Conservation (phyloP, 2,888 invertebrate genomes). For the Smittia aterrima region DNA sequence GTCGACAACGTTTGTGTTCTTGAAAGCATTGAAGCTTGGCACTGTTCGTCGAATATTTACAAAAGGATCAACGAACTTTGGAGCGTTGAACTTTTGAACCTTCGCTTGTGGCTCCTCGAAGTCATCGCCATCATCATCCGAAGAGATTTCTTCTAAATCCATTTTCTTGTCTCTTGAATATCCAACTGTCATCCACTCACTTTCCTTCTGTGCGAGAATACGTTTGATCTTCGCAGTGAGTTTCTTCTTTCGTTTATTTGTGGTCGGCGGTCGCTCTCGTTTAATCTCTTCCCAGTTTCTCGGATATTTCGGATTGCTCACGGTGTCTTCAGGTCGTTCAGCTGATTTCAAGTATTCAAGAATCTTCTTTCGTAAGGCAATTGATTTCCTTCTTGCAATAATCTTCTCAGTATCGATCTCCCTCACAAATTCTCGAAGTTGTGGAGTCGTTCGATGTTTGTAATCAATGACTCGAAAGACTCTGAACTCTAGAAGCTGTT, state of each 20-base stretch:
- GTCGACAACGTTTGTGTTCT: constrained; percentile 67
- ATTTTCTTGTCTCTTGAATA: constrained; percentile 50
- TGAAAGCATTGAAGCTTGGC: constrained; percentile 25
- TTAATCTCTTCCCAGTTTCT: constrained; percentile 29
- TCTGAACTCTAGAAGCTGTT: constrained; percentile 49
- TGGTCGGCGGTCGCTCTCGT: constrained; percentile 2
- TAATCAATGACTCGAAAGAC: constrained; percentile 41
- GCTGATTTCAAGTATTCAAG: constrained; percentile 33
- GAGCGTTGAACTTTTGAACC: constrained; percentile 20
- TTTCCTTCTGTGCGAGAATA: constrained; percentile 30
- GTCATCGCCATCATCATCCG: constrained; percentile 44
- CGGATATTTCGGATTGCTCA: constrained; percentile 41
- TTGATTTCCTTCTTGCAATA: constrained; percentile 62
- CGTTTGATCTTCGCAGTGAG: constrained; percentile 38
- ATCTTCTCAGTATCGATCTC: constrained; percentile 61
- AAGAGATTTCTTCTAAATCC: constrained; percentile 46
- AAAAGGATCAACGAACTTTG: not conserved
- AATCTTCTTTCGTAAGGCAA: constrained; percentile 24
- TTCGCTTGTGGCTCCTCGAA: constrained; percentile 47
- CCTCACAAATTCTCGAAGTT: not conserved
- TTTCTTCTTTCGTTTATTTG: constrained; percentile 39
- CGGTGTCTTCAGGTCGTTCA: constrained; percentile 38
- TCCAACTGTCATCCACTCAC: constrained; percentile 49
- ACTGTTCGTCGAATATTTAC: not conserved
- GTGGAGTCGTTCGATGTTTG: not conserved